Evolutionary conservation across 2,888 invertebrate species (phyloP).

Genomic region (Agrypnus murinus): DNA sequence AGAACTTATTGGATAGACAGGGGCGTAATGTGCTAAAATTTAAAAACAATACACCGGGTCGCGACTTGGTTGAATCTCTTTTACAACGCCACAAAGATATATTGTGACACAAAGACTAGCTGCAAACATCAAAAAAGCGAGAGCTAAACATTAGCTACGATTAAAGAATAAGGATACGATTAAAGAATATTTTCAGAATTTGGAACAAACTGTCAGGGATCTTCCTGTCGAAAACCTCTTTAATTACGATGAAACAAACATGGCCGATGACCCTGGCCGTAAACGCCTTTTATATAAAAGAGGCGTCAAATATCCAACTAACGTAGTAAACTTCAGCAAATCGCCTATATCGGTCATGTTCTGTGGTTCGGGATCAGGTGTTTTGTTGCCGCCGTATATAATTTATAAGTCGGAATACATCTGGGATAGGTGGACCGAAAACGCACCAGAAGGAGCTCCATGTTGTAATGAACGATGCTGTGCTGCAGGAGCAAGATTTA

Average conservation of each 20-base stretch:
- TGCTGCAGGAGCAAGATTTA: conserved; percentile 55
- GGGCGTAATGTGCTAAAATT: conserved; percentile 24
- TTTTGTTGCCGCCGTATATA: conserved; percentile 62
- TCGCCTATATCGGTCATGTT: no score
- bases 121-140: conserved; percentile 39
- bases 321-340: conserved; percentile 56
- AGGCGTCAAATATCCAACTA: conserved; percentile 53
- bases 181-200: conserved; percentile 52
- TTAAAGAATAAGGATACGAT: no score
- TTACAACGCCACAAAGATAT: conserved; percentile 25
- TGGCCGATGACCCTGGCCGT: conserved; percentile 52
- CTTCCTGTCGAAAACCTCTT: conserved; percentile 41
- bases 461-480: conserved; percentile 55
- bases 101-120: conserved; percentile 22
- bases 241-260: conserved; percentile 46
- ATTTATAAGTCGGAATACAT: conserved; percentile 61
- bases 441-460: conserved; percentile 62
- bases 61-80: conserved; percentile 41
- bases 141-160: conserved; percentile 43
- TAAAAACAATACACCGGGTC: conserved; percentile 41
- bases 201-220: conserved; percentile 47
- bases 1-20: no score
- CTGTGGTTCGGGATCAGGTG: conserved; percentile 61
- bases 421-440: conserved; percentile 60
- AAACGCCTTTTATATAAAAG: conserved; percentile 50